These are phyloP conservation scores for Pedionomus torquatus DNA, from an alignment of 2,113 vertebrate species.

Conservation along the genomic window DNA sequence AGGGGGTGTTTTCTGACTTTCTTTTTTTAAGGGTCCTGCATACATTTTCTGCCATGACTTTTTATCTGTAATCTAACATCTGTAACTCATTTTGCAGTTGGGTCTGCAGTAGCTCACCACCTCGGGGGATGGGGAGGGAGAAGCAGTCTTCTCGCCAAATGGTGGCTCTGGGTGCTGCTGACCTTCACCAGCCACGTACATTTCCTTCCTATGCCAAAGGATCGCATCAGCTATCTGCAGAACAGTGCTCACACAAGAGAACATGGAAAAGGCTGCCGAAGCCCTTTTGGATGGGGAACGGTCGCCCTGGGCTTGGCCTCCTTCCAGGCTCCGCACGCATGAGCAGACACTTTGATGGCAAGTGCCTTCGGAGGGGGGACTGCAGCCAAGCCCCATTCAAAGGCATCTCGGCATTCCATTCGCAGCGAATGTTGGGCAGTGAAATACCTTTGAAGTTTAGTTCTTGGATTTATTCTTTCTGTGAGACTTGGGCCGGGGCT, in stretches of 20 bases:
- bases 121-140: background rate
- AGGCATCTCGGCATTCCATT: background rate
- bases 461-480: background rate
- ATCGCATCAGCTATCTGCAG: constrained; percentile 28
- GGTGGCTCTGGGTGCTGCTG: constrained; percentile 3
- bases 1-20: background rate
- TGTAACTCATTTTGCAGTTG: background rate
- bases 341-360: constrained; percentile 8
- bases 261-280: background rate
- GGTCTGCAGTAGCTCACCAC: background rate
- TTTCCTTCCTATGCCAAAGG: constrained; percentile 65
- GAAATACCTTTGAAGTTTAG: background rate
- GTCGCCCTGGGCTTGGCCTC: background rate
- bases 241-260: background rate
- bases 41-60: background rate
- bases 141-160: background rate
- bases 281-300: background rate
- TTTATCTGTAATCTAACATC: background rate
- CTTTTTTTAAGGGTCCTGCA: background rate
- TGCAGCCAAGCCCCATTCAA: background rate
- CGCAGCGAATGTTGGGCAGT: background rate
- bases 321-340: background rate
- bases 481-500: background rate
- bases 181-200: constrained; percentile 35
- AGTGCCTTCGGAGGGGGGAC: background rate